Conservation (phyloP, 2,113 vertebrate species). For the Sinosuthora webbiana region DNA sequence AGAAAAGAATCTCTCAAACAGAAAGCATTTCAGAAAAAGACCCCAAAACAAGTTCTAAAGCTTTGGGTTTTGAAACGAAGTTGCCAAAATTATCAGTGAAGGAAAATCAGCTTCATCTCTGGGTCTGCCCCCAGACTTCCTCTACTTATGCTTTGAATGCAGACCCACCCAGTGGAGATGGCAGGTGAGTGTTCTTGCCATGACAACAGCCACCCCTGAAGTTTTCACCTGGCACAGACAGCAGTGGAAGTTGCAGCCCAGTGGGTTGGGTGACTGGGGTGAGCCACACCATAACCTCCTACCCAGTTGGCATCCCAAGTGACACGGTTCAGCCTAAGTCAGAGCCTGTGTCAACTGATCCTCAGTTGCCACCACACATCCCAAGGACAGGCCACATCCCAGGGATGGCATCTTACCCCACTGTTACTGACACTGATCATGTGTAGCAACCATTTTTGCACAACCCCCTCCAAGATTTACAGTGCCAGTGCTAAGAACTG, state of each 20-base stretch:
- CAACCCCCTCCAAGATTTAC: not conserved
- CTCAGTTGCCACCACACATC: not conserved
- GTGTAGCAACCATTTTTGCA: not conserved
- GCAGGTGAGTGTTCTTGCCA: not conserved
- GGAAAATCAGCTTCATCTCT: not conserved
- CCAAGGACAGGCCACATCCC: not conserved
- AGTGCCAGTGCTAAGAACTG: not conserved
- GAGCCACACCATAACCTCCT: not conserved
- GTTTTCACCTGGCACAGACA: not conserved
- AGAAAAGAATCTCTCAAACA: not conserved
- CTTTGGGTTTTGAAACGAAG: not conserved
- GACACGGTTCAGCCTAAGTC: not conserved
- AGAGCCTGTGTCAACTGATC: accelerated
- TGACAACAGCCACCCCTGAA: not conserved
- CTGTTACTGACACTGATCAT: not conserved
- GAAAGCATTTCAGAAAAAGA: not conserved
- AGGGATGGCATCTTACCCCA: not conserved
- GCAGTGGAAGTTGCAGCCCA: not conserved
- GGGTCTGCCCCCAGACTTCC: not conserved
- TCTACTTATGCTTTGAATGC: not conserved
- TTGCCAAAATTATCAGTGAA: not conserved
- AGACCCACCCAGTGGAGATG: not conserved
- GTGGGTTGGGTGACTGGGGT: not conserved
- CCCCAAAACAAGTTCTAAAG: not conserved
- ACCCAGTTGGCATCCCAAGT: not conserved